A percentile compares a stretch with the other conserved stretches of the same genome.
Evolutionary conservation across 2,797 vertebrate species (phyloP).

Genomic region (Ceryle rudis): DNA sequence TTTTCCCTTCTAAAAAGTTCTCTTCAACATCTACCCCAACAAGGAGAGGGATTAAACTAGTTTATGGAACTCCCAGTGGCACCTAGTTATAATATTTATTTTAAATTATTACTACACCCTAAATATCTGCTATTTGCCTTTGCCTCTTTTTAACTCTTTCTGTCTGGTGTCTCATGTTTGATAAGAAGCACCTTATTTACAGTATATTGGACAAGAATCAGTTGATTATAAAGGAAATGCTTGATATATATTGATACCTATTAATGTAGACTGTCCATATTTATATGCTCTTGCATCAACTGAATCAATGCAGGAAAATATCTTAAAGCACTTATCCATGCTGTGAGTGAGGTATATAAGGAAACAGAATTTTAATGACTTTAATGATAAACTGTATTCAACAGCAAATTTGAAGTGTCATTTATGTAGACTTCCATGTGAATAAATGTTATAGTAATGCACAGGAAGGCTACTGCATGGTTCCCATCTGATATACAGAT

Average conservation of each 20-base stretch:
- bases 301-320: neutral
- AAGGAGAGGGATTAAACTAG: neutral
- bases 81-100: neutral
- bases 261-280: neutral
- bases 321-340: neutral
- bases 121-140: neutral
- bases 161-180: neutral
- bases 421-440: neutral
- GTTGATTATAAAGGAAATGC: neutral
- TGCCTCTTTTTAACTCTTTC: neutral
- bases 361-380: constrained; percentile 15
- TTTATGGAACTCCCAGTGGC: neutral
- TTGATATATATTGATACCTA: neutral
- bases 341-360: neutral
- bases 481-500: neutral
- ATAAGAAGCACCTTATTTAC: neutral
- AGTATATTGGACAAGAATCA: neutral
- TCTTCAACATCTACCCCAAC: neutral
- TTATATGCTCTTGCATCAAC: neutral
- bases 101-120: neutral
- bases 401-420: neutral
- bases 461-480: neutral
- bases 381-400: neutral
- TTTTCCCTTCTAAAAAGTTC: neutral
- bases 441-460: neutral